These are phyloP conservation scores for Philypnodon macrostomus DNA, from an alignment of 2,797 vertebrate species.

Conservation along the genomic window DNA sequence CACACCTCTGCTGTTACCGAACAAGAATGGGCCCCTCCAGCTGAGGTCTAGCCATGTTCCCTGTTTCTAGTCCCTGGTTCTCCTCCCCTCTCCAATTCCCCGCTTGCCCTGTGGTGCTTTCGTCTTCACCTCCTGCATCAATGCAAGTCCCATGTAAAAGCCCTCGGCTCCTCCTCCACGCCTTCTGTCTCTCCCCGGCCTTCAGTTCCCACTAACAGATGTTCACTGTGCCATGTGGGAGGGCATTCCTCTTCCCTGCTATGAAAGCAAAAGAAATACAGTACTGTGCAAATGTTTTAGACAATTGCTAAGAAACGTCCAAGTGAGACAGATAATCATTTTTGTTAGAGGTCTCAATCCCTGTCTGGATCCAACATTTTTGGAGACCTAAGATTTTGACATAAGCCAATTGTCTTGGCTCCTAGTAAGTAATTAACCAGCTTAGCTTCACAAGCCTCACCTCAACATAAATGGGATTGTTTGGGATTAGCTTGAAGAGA, in stretches of 20 bases:
- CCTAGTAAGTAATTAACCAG: no score
- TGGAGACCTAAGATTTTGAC: no score
- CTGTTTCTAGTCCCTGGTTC: slow-evolving; percentile 18
- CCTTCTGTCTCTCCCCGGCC: slow-evolving; percentile 40
- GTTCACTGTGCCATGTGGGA: slow-evolving; percentile 69
- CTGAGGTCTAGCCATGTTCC: slow-evolving; percentile 20
- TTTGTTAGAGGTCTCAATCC: no score
- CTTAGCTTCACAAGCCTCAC: no score
- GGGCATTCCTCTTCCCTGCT: slow-evolving; percentile 63
- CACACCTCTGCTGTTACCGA: slow-evolving; percentile 36
- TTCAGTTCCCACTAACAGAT: slow-evolving; percentile 64
- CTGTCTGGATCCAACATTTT: no score
- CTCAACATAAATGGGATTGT: no score
- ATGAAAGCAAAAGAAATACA: slow-evolving; percentile 46
- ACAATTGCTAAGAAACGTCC: no score
- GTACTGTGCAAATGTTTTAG: no score
- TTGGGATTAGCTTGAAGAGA: no score
- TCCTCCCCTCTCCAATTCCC: slow-evolving; percentile 25
- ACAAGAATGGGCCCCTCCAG: slow-evolving; percentile 27
- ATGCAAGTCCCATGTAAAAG: slow-evolving; percentile 19
- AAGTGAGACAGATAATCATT: no score
- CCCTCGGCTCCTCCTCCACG: slow-evolving; percentile 14
- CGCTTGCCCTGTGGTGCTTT: slow-evolving; percentile 21
- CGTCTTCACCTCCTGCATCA: slow-evolving; percentile 22
- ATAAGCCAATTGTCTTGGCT: no score